Percentiles rank a stretch among this genome's conserved stretches.
Evolutionary conservation across 2,113 vertebrate species (phyloP).

Genomic region (Uria lomvia): DNA sequence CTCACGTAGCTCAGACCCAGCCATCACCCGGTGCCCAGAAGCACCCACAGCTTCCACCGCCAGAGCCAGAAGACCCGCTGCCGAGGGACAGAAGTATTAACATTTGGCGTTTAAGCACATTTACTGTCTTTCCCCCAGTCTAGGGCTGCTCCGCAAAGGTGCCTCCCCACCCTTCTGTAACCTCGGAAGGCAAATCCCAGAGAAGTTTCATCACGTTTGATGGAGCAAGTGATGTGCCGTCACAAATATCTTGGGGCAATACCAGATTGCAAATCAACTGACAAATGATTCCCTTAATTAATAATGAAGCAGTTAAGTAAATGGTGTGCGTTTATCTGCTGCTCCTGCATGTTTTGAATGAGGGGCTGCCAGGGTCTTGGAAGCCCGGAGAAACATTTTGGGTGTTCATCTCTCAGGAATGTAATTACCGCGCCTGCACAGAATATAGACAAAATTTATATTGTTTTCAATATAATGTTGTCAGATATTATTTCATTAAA

Average conservation of each 20-base stretch:
- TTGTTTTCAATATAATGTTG: not conserved
- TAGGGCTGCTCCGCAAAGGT: not conserved
- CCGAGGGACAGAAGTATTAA: not conserved
- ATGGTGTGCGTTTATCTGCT: not conserved
- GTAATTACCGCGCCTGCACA: not conserved
- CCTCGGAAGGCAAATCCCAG: not conserved
- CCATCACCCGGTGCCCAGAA: not conserved
- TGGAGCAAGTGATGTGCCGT: not conserved
- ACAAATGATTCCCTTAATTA: constrained; percentile 20
- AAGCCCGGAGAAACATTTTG: not conserved
- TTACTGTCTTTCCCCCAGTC: not conserved
- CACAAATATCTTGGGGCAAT: not conserved
- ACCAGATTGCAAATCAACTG: not conserved
- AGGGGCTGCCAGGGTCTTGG: not conserved
- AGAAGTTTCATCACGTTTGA: not conserved
- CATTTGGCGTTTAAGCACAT: not conserved
- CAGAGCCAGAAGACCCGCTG: not conserved
- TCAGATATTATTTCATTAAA: not conserved
- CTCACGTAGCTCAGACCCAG: not conserved
- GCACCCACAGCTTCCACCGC: not conserved
- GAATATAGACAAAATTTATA: not conserved
- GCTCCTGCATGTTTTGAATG: not conserved
- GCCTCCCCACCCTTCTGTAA: not conserved
- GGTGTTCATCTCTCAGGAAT: not conserved
- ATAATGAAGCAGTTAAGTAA: not conserved